These are phyloP conservation scores for Aurelia sp. DNA, from an alignment of 30 jellyfish, hydroid and myxozoan genomes.

Conservation along the genomic window DNA sequence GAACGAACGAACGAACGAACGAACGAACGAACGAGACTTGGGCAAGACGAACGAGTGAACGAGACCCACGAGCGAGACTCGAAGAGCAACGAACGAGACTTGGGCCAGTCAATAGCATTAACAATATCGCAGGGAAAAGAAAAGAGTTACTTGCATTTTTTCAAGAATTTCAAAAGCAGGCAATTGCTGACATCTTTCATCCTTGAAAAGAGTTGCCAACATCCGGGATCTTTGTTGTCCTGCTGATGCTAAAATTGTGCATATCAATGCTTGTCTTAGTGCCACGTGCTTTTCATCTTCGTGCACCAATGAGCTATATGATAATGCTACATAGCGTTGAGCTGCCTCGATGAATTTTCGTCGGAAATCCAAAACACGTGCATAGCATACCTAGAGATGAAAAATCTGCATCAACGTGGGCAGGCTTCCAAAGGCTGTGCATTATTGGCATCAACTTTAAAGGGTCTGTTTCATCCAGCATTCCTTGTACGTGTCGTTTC, in stretches of 20 bases:
- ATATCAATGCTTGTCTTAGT: constrained; percentile 78
- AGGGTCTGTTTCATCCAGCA: too few species aligned
- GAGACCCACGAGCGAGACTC: too few species aligned
- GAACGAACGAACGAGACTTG: too few species aligned
- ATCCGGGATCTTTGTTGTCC: constrained; percentile 94
- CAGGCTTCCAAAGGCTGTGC: too few species aligned
- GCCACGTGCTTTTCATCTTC: constrained; percentile 87
- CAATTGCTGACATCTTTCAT: constrained; percentile 89
- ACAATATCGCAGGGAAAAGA: too few species aligned
- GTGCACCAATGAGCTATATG: constrained; percentile 76
- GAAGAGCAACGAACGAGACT: too few species aligned
- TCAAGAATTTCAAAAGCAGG: constrained; percentile 92
- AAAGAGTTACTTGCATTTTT: constrained; percentile 52
- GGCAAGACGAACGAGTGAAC: too few species aligned
- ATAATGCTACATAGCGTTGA: constrained; percentile 82
- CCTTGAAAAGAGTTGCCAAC: constrained; percentile 90
- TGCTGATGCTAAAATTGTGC: constrained; percentile 93
- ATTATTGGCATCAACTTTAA: too few species aligned
- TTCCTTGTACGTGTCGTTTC: too few species aligned
- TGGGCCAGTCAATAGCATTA: too few species aligned
- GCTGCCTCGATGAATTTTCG: constrained; percentile 94
- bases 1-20: too few species aligned
- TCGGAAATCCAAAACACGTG: constrained; percentile 87
- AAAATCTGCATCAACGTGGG: neutral
- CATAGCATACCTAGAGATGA: constrained; percentile 83